Percentiles rank a stretch among this genome's conserved stretches.
phyloP scores from a whole-genome alignment of 1,140 invertebrate species.

The Ceratosolen solmsi region DNA sequence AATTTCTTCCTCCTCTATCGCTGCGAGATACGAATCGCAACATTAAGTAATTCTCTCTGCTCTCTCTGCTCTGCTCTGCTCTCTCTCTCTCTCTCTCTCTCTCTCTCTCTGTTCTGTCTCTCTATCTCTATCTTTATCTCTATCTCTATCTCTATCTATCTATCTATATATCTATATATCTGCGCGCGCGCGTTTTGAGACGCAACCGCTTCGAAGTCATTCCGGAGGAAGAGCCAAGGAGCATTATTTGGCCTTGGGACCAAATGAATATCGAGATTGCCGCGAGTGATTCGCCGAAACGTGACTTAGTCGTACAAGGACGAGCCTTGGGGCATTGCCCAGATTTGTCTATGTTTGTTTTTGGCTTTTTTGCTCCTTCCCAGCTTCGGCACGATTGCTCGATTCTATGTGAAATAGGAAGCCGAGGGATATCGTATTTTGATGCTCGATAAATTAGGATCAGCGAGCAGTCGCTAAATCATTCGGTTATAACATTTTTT shows the following conservation, averaged over 20 bases:
- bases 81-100: neutral
- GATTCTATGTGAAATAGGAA: neutral
- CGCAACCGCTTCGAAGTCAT: no score
- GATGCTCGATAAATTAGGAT: slow-evolving; percentile 6
- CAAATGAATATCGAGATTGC: slow-evolving; percentile 43
- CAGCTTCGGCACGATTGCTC: neutral
- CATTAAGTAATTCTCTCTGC: neutral
- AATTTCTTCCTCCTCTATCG: slow-evolving; percentile 20
- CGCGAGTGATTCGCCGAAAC: slow-evolving; percentile 44
- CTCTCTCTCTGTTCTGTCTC: no score
- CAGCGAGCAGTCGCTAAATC: neutral
- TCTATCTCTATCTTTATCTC: no score
- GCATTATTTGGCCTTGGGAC: neutral
- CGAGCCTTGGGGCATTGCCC: slow-evolving; percentile 30
- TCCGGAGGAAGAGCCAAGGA: neutral
- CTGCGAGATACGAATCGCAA: slow-evolving; percentile 13
- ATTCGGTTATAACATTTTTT: neutral
- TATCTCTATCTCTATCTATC: no score
- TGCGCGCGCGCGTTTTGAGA: no score
- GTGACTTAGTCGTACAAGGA: slow-evolving; percentile 41
- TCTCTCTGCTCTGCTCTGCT: no score
- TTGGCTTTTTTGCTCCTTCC: neutral
- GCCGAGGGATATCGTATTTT: neutral
- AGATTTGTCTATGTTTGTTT: slow-evolving; percentile 25
- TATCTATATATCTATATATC: no score